These are phyloP conservation scores for Troides helena DNA, from an alignment of 2,888 invertebrate genomes.

Conservation along the genomic window DNA sequence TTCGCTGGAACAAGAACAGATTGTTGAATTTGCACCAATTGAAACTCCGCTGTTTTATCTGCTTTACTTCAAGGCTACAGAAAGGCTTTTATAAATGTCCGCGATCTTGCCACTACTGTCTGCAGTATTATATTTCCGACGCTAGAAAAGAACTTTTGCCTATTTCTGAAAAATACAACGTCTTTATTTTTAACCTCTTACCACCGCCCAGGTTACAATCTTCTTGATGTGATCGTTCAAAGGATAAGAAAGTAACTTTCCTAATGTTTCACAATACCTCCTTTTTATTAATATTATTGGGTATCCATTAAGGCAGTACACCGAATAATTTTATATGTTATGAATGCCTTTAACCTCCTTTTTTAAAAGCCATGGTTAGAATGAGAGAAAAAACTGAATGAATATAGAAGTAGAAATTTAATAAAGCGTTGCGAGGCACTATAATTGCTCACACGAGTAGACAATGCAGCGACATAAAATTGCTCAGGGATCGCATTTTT, in stretches of 20 bases:
- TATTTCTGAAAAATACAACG: no score
- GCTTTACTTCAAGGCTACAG: no score
- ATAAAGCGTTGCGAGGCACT: slow-evolving; percentile 23
- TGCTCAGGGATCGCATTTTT: slow-evolving; percentile 22
- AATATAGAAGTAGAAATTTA: slow-evolving; percentile 24
- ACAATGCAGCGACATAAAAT: slow-evolving; percentile 23
- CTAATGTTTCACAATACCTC: background rate
- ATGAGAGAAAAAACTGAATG: slow-evolving; percentile 18
- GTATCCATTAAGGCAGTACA: background rate
- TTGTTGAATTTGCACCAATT: no score
- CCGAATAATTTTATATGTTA: background rate
- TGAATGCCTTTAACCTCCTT: background rate
- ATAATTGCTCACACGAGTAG: slow-evolving; percentile 24
- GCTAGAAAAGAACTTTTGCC: no score
- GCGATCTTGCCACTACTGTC: background rate
- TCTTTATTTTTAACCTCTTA: no score
- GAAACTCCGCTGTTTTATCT: no score
- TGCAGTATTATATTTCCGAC: background rate
- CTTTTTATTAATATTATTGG: background rate
- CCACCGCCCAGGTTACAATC: no score
- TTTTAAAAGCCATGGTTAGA: slow-evolving; percentile 3
- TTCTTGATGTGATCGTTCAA: no score
- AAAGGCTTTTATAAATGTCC: no score
- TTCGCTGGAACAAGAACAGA: no score
- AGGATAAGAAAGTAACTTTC: background rate